Evolutionary conservation across 2,797 vertebrate genomes (phyloP).

Genomic region (Scyliorhinus canicula): DNA sequence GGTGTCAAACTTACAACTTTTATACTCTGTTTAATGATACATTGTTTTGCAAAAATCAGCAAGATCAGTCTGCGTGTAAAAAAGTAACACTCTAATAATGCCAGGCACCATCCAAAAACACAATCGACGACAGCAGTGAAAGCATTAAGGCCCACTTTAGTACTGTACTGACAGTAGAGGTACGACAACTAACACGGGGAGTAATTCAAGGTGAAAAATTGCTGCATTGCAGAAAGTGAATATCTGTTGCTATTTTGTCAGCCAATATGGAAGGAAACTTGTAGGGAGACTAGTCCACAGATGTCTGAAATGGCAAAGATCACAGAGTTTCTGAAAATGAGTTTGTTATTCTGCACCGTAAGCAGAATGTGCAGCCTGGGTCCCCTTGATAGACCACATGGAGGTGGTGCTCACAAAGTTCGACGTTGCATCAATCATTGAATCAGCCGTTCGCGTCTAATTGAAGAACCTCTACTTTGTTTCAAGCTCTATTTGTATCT

Average conservation of each 20-base stretch:
- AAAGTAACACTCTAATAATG: neutral
- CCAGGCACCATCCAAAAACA: neutral
- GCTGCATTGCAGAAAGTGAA: neutral
- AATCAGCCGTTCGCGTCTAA: neutral
- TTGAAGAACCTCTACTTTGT: neutral
- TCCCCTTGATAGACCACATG: neutral
- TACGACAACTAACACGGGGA: neutral
- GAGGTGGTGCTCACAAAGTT: neutral
- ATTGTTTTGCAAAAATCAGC: neutral
- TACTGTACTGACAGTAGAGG: no score
- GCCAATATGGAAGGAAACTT: neutral
- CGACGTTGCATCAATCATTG: neutral
- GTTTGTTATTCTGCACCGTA: neutral
- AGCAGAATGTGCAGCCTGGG: neutral
- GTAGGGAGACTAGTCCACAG: neutral
- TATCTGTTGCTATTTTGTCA: neutral
- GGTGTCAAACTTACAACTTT: neutral
- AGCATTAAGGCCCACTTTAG: no score
- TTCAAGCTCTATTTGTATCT: neutral
- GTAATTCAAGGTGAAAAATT: neutral
- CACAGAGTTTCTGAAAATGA: neutral
- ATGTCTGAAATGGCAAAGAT: neutral
- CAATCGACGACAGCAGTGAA: neutral
- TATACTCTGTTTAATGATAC: no score
- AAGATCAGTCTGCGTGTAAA: neutral